These are phyloP conservation scores for Enteromius paludinosus DNA, from an alignment of 2,797 vertebrate genomes.

Conservation along the genomic window DNA sequence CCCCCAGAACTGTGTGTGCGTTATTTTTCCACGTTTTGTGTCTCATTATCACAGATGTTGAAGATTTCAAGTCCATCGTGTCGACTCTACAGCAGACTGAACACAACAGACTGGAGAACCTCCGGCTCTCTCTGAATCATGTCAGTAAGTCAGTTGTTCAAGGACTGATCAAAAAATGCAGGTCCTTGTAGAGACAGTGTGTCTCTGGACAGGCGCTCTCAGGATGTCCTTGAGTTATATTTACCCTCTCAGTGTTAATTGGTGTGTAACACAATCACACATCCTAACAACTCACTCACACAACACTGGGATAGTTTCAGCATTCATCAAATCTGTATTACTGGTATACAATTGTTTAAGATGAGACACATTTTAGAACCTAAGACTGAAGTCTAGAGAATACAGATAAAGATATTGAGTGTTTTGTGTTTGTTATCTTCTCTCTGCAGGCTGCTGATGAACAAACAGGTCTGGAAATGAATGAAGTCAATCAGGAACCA, in stretches of 20 bases:
- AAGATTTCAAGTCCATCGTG: slow-evolving; percentile 93
- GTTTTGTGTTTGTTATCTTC: background rate
- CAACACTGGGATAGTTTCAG: background rate
- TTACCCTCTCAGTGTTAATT: slow-evolving; percentile 65
- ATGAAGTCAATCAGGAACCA: slow-evolving; percentile 41
- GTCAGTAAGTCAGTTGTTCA: slow-evolving; percentile 72
- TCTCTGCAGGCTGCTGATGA: slow-evolving; percentile 24
- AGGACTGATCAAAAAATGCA: background rate
- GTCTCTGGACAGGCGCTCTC: slow-evolving; percentile 44
- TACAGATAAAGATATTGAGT: background rate
- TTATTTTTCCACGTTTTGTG: background rate
- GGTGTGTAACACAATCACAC: background rate
- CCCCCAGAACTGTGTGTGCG: background rate
- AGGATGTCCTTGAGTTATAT: slow-evolving; percentile 74
- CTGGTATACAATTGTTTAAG: background rate
- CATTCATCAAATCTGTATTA: background rate
- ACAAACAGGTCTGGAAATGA: slow-evolving; percentile 6
- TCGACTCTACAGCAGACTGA: slow-evolving; percentile 82
- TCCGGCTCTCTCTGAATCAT: slow-evolving; percentile 64
- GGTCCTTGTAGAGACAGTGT: background rate
- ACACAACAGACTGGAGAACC: slow-evolving; percentile 71
- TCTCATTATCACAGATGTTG: slow-evolving; percentile 84
- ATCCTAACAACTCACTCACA: background rate
- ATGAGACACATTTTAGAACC: background rate
- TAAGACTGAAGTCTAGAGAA: background rate